These are phyloP conservation scores for Epicauta chinensis DNA, from an alignment of 1,140 invertebrate genomes.

Conservation along the genomic window DNA sequence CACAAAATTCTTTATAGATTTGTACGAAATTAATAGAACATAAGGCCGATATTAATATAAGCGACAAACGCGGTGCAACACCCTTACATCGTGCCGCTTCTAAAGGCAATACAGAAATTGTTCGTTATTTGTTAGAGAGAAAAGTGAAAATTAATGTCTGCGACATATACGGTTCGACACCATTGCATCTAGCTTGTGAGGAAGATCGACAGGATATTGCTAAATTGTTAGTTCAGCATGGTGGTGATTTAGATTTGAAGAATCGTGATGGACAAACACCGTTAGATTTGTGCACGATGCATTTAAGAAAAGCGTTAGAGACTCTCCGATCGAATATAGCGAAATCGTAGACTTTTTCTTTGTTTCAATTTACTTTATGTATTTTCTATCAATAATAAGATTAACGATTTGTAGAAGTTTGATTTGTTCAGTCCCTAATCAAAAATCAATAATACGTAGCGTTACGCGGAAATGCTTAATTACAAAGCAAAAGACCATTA, in stretches of 20 bases:
- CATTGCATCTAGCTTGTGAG: conserved; percentile 79
- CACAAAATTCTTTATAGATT: conserved; percentile 45
- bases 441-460: too few species aligned
- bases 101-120: conserved; percentile 66
- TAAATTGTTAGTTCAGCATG: conserved; percentile 59
- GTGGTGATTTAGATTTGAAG: conserved; percentile 53
- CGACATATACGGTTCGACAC: conserved; percentile 64
- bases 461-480: too few species aligned
- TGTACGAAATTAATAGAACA: conserved; percentile 62
- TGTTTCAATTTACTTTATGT: too few species aligned
- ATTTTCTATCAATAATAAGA: too few species aligned
- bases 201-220: conserved; percentile 68
- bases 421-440: too few species aligned
- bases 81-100: conserved; percentile 80
- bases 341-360: too few species aligned
- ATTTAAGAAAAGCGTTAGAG: conserved; percentile 10
- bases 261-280: conserved; percentile 71
- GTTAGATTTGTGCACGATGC: conserved; percentile 53
- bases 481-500: too few species aligned
- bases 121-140: conserved; percentile 60
- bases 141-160: conserved; percentile 47
- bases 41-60: conserved; percentile 67
- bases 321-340: conserved; percentile 1
- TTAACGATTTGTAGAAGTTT: too few species aligned
- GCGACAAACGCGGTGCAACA: conserved; percentile 68